phyloP scores from a whole-genome alignment of 2,113 vertebrate species.

The Pomatorhinus ruficollis region DNA sequence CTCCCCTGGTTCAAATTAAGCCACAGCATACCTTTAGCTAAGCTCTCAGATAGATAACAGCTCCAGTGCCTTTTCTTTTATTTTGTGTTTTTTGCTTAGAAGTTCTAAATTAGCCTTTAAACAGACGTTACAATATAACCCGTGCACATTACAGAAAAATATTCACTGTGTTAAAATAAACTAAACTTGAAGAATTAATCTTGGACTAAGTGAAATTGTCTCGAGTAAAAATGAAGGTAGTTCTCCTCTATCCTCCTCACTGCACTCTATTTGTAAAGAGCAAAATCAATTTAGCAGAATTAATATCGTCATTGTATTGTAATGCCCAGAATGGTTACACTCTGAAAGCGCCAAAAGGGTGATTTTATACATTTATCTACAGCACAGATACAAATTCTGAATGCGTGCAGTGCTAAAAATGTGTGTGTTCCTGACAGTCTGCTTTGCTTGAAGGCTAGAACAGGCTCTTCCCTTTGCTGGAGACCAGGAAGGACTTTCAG shows the following conservation, averaged over 20 bases:
- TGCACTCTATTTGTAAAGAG: background rate
- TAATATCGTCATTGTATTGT: background rate
- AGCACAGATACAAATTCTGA: background rate
- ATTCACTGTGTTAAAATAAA: background rate
- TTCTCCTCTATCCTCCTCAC: background rate
- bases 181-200: background rate
- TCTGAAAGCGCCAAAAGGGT: background rate
- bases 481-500: background rate
- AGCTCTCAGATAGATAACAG: background rate
- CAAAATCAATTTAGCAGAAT: background rate
- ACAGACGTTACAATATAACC: slow-evolving; percentile 13
- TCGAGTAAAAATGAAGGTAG: background rate
- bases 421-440: background rate
- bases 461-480: background rate
- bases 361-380: background rate
- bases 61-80: slow-evolving; percentile 4
- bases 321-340: background rate
- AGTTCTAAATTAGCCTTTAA: slow-evolving; percentile 3
- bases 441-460: background rate
- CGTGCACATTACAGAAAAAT: background rate
- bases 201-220: background rate
- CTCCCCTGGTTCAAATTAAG: slow-evolving; percentile 61
- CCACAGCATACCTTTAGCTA: slow-evolving; percentile 41
- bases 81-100: slow-evolving; percentile 20
- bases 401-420: background rate